Percentiles rank a stretch among this genome's conserved stretches.
Conservation (phyloP, 2,797 vertebrate genomes). For the Bovichtus diacanthus region DNA sequence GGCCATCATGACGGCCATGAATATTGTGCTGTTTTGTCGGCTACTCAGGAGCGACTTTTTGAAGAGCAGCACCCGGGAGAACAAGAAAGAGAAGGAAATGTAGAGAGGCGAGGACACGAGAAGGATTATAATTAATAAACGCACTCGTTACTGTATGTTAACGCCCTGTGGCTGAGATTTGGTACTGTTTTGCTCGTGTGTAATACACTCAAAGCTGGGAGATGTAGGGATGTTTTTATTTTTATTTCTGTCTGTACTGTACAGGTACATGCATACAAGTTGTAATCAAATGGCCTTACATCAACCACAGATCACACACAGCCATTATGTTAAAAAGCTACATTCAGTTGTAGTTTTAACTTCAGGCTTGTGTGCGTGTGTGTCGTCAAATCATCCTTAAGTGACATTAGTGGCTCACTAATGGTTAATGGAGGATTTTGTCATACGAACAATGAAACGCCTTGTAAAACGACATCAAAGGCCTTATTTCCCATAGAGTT, state of each 20-base stretch:
- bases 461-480: conserved; percentile 44
- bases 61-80: conserved; percentile 74
- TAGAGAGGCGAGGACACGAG: conserved; percentile 46
- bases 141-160: conserved; percentile 22
- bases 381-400: conserved; percentile 12
- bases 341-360: conserved; percentile 20
- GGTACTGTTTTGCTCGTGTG: conserved; percentile 25
- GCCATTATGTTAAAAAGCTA: conserved; percentile 25
- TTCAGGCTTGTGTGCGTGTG: background rate
- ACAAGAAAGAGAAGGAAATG: conserved; percentile 80
- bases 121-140: conserved; percentile 23
- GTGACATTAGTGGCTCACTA: conserved; percentile 24
- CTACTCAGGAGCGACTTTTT: conserved; percentile 91
- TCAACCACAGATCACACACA: conserved; percentile 7
- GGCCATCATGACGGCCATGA: conserved; percentile 91
- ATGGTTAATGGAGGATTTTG: background rate
- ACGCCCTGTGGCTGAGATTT: conserved; percentile 30
- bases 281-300: conserved; percentile 11
- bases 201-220: conserved; percentile 13
- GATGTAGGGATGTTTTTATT: background rate
- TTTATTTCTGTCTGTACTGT: conserved; percentile 17
- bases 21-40: conserved; percentile 88
- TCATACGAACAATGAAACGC: conserved; percentile 13
- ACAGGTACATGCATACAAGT: conserved; percentile 13
- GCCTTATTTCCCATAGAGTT: conserved; percentile 45